A percentile compares a stretch with the other conserved stretches of the same genome.
Conservation (phyloP, 2,797 vertebrate genomes). For the Schizopygopsis pylzovi region DNA sequence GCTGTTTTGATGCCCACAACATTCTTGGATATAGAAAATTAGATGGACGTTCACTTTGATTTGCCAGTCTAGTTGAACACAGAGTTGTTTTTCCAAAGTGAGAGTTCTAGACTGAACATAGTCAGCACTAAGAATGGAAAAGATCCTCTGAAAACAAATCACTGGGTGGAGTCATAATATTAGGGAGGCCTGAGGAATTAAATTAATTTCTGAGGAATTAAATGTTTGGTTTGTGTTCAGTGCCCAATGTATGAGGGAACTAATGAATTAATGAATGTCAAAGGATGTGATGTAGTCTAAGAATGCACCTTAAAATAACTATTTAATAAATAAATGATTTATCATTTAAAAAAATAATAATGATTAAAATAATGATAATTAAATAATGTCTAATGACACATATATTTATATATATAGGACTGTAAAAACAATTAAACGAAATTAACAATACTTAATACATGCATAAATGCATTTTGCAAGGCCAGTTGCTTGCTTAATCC, state of each 20-base stretch:
- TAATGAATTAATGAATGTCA: not conserved
- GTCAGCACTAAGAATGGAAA: constrained; percentile 30
- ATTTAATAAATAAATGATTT: not conserved
- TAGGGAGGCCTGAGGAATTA: not conserved
- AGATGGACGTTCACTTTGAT: not conserved
- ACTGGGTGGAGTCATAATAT: constrained; percentile 34
- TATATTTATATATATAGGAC: too few relatives aligned
- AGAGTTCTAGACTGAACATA: constrained; percentile 20
- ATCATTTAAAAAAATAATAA: not conserved
- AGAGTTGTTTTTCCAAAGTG: constrained; percentile 37
- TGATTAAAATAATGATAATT: too few relatives aligned
- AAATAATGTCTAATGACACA: too few relatives aligned
- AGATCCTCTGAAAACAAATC: constrained; percentile 30
- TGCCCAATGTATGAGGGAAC: not conserved
- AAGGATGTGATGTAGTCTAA: not conserved
- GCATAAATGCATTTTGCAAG: too few relatives aligned
- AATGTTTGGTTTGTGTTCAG: not conserved
- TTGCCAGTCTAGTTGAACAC: not conserved
- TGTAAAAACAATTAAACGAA: too few relatives aligned
- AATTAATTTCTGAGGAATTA: constrained; percentile 3
- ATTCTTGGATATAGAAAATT: constrained; percentile 15
- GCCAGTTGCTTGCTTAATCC: too few relatives aligned
- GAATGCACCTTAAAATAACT: not conserved
- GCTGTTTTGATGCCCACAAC: constrained; percentile 1
- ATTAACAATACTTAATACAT: too few relatives aligned